phyloP scores from a whole-genome alignment of 1,140 invertebrate species.

The Chymomyza costata region DNA sequence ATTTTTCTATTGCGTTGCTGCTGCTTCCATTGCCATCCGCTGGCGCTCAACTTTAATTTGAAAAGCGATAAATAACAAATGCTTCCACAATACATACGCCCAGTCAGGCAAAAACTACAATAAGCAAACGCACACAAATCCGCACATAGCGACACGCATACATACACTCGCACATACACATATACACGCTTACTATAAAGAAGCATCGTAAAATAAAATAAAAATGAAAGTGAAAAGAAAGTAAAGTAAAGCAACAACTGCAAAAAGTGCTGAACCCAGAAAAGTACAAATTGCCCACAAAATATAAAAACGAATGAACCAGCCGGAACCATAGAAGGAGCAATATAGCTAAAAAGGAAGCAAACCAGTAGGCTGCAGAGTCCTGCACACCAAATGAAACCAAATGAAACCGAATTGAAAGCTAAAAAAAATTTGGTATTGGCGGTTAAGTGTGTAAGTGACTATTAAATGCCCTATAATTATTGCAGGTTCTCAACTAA shows the following conservation, averaged over 20 bases:
- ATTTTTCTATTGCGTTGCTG: not conserved
- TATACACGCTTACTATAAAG: slow-evolving; percentile 9
- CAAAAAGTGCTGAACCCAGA: slow-evolving; percentile 70
- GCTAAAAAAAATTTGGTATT: slow-evolving; percentile 22
- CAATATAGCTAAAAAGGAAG: no score
- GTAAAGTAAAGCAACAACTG: slow-evolving; percentile 53
- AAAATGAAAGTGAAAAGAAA: slow-evolving; percentile 70
- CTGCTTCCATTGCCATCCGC: not conserved
- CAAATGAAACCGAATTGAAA: slow-evolving; percentile 16
- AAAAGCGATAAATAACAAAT: slow-evolving; percentile 63
- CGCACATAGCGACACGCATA: slow-evolving; percentile 9
- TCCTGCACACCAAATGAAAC: not conserved
- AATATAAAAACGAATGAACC: slow-evolving; percentile 53
- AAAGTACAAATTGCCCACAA: slow-evolving; percentile 73
- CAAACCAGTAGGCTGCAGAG: no score
- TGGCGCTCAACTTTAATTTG: slow-evolving; percentile 65
- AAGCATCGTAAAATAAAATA: slow-evolving; percentile 36
- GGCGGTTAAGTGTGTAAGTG: no score
- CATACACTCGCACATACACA: slow-evolving; percentile 24
- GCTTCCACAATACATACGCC: no score
- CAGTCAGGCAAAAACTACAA: slow-evolving; percentile 33
- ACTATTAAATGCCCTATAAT: no score
- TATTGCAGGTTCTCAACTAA: no score
- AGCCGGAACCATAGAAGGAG: no score
- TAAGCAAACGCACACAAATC: no score